Conservation (phyloP, 23 tunicate species). For the Oikopleura vanhoeffeni region DNA sequence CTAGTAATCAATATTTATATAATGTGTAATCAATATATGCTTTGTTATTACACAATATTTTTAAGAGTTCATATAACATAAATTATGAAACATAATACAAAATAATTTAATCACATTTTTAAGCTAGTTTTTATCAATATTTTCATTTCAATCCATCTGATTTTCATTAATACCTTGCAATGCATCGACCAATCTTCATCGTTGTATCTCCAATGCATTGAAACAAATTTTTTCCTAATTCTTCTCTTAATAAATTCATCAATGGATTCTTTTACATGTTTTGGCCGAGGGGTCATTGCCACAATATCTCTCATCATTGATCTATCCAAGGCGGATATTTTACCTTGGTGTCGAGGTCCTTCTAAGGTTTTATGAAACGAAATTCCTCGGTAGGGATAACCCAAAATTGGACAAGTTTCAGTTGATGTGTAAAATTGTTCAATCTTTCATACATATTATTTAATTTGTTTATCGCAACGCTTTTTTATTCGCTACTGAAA, state of each 20-base stretch:
- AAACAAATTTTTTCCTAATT: background rate
- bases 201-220: slow-evolving; percentile 3
- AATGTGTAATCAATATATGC: no score
- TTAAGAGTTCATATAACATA: no score
- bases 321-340: background rate
- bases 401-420: background rate
- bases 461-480: no score
- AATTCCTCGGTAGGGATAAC: background rate
- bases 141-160: no score
- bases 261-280: background rate
- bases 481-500: no score
- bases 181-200: slow-evolving; percentile 8
- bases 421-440: background rate
- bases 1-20: no score
- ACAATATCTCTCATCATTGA: background rate
- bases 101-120: no score
- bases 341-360: background rate
- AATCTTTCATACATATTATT: background rate
- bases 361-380: background rate
- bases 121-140: no score
- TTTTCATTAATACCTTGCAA: background rate
- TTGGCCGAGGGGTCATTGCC: background rate
- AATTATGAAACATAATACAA: no score
- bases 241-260: background rate
- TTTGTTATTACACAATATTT: no score